Evolutionary conservation across 2,797 vertebrate genomes (phyloP), one percentile per base, ranked within the genome.

Genomic region (Odontamblyopus lacepedii): DNA sequence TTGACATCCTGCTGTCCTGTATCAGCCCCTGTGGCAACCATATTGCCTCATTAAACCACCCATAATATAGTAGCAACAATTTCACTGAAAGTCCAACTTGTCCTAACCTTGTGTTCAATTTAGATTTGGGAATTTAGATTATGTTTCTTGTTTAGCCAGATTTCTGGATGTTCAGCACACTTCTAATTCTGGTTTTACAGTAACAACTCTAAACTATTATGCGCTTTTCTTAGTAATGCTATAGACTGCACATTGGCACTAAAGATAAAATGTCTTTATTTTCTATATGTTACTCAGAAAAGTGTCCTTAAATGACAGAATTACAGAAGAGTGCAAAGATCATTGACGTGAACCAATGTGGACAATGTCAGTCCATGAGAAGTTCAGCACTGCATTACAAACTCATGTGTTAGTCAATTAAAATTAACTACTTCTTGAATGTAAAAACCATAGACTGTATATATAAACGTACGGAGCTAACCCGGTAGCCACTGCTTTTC

Each of bases 21-120:
- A 78, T 70, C 63, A 74, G 69, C 26, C 63, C 57, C 77, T 65
- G 73, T 76, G 63, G 76, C 72, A 65, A 70, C 69, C 79, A 74
- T 71, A 71, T 56, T n/a, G 72, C 68, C 82, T 83, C 84, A 80
- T 87, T 90, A 85, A 83, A 76, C 78, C 60, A 71, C 41, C 61
- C 27, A 61, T 63, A 12, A 67, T n/a, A 75, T 74, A 72, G 74
- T 81, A 78, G 61, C 77, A 81, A 83, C 72, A 61, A 9, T 55
- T 81, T 61, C 55, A 70, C 72, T 68, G 64, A 1, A 70, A 26
- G 76, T 55, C 67, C 72, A 73, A 79, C 75, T 71, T 6, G 53
- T 66, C 59, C 74, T 6, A 61, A 64, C 69, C 70, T 79, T 82
- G 72, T 56, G 68, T 80, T 75, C 81, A 19, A 63, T 75, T 63